A percentile compares a stretch with the other conserved stretches of the same genome.
phyloP scores from a whole-genome alignment of 2,113 vertebrate genomes.

The Anseranas semipalmata region DNA sequence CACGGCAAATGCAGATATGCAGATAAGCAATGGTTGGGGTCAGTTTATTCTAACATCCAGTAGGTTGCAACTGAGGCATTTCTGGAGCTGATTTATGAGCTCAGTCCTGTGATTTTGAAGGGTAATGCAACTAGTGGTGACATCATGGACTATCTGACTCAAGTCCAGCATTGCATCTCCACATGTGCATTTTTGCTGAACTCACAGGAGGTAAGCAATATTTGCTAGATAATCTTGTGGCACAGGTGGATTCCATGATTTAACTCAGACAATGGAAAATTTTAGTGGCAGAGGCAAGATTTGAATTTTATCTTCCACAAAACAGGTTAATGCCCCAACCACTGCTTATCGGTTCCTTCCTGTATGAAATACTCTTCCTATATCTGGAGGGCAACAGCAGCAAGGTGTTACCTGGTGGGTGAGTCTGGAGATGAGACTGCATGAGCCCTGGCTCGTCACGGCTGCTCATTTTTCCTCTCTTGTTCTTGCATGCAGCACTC shows the following conservation, averaged over 20 bases:
- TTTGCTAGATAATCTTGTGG: background rate
- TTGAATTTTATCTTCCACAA: background rate
- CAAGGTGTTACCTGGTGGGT: background rate
- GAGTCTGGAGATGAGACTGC: background rate
- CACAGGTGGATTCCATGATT: background rate
- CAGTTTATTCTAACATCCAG: background rate
- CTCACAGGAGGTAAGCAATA: background rate
- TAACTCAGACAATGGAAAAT: background rate
- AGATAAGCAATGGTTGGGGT: rapidly evolving
- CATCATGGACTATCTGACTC: background rate
- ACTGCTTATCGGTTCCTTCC: background rate
- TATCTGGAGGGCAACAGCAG: background rate
- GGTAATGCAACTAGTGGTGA: background rate
- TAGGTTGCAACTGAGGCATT: background rate
- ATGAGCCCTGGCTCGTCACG: background rate
- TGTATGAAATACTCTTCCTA: background rate
- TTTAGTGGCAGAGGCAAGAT: background rate
- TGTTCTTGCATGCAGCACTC: background rate
- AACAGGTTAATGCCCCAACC: background rate
- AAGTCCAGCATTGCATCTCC: background rate
- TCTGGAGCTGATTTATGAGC: background rate
- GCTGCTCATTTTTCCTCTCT: background rate
- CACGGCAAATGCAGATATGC: background rate
- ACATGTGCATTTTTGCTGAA: rapidly evolving
- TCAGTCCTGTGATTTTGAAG: background rate